Conservation (phyloP, 2,888 invertebrate genomes). For the Limnephilus marmoratus region DNA sequence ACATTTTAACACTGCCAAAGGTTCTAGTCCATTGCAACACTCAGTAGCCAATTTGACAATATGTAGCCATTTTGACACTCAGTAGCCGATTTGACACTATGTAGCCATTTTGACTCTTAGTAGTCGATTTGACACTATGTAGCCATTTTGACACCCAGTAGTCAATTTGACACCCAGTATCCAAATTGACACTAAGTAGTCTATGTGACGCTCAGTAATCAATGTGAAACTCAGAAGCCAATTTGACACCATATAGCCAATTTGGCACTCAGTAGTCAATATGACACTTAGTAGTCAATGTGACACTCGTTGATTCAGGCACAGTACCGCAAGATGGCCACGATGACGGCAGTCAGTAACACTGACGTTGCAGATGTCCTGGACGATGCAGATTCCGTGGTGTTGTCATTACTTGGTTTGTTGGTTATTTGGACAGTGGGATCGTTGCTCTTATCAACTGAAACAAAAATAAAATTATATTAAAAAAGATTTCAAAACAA, state of each 20-base stretch:
- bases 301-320: conserved; percentile 23
- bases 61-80: background rate
- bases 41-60: conserved; percentile 6
- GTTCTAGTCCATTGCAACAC: conserved; percentile 17
- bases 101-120: background rate
- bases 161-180: background rate
- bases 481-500: background rate
- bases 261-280: background rate
- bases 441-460: conserved; percentile 7
- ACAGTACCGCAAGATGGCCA: conserved; percentile 37
- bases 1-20: conserved; percentile 50
- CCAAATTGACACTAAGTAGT: background rate
- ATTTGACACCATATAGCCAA: background rate
- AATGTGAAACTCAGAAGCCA: background rate
- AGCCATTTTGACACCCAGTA: background rate
- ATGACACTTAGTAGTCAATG: background rate
- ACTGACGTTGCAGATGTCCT: background rate
- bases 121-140: background rate
- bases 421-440: conserved; percentile 32
- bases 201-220: background rate
- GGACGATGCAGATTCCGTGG: background rate
- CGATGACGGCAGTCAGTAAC: background rate
- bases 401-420: conserved; percentile 12
- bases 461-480: conserved; percentile 20
- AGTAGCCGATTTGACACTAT: background rate